A percentile compares a stretch with the other conserved stretches of the same genome.
These are phyloP conservation scores for Huso huso DNA, from an alignment of 2,797 vertebrate genomes.

Conservation along the genomic window DNA sequence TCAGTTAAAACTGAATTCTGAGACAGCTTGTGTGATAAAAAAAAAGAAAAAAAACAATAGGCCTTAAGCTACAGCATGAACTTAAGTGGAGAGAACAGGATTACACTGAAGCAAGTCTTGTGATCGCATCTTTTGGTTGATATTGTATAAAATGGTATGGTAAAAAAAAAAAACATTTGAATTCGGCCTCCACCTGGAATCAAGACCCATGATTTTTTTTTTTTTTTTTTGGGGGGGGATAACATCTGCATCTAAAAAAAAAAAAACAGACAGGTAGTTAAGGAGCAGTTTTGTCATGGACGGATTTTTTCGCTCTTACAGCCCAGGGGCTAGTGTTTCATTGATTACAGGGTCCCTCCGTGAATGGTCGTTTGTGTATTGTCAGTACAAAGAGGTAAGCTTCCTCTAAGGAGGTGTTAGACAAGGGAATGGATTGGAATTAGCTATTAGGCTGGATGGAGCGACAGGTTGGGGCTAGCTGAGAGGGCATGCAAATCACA, in stretches of 20 bases:
- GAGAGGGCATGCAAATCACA: conserved; percentile 29
- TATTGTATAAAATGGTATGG: too few species aligned
- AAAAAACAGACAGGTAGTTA: conserved; percentile 70
- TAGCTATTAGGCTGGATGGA: conserved; percentile 63
- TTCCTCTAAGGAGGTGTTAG: conserved; percentile 73
- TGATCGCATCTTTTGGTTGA: too few species aligned
- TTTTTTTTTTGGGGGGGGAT: conserved; percentile 27
- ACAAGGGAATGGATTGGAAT: conserved; percentile 72
- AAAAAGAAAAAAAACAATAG: too few species aligned
- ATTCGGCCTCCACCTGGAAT: conserved; percentile 50
- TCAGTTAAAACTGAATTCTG: too few species aligned
- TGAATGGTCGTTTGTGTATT: conserved; percentile 78
- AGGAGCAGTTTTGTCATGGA: conserved; percentile 65
- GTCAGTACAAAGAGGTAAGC: conserved; percentile 72
- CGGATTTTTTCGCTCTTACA: conserved; percentile 57
- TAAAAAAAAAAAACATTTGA: conserved; percentile 27
- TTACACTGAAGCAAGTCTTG: too few species aligned
- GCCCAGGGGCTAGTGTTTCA: conserved; percentile 74
- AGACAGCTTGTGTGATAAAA: too few species aligned
- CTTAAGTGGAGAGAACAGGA: too few species aligned
- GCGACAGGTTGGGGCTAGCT: conserved; percentile 64
- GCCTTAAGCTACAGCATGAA: too few species aligned
- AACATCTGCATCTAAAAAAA: conserved; percentile 62
- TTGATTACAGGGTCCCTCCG: conserved; percentile 75
- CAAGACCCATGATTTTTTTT: conserved; percentile 35